Base-by-base conservation (phyloP, 2,888 invertebrate species). In the Agelastica alni region DNA sequence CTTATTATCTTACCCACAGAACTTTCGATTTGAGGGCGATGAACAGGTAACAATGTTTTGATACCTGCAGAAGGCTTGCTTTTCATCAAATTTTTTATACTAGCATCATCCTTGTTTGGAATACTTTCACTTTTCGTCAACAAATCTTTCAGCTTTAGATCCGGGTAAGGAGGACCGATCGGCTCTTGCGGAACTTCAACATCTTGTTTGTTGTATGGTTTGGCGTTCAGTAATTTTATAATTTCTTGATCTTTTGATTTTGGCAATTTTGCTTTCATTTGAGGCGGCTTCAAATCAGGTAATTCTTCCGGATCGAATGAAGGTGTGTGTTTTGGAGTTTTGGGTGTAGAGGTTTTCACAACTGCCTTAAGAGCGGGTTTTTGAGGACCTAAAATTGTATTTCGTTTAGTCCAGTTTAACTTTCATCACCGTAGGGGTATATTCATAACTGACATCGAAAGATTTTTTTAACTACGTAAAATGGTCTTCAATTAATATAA, bases 11-110 rank as follows among this genome's bases (percentile, higher is more conserved):
- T 45, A 55, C 55, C 46, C 22, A 13, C 5, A 1, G 46, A 28
- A 13, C 10, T 14, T 2, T 41, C 54, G 5, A 37, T 49, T 14
- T 39, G 31, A 5, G 57, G 37, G 28, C 65, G 55, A 3, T 61
- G 53, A 13, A 81, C 78, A 2, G 81, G 81, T 22, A 80, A 66
- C 36, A 81, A 68, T 1, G 81, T 81, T 68, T 81, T 81, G 31
- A 81, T 80, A 12, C 81, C 81, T 3, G 72, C 68, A 37, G 76
- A 74, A 10, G 76, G 72, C 59, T 77, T 75, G 16, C 77, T 75
- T 30, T 78, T 76, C 43, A 68, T 65, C 3, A 77, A 61, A 16
- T 59, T 66, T 55, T 69, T 70, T 47, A 73, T 58, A 60, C 67
- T 70, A 2, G 69, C 43, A 53, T 75, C 75, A 18, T 73, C 73